Evolutionary conservation across 2,888 invertebrate species (phyloP), one percentile per base, ranked within the genome.

Genomic region (Dolichopus griseipennis): DNA sequence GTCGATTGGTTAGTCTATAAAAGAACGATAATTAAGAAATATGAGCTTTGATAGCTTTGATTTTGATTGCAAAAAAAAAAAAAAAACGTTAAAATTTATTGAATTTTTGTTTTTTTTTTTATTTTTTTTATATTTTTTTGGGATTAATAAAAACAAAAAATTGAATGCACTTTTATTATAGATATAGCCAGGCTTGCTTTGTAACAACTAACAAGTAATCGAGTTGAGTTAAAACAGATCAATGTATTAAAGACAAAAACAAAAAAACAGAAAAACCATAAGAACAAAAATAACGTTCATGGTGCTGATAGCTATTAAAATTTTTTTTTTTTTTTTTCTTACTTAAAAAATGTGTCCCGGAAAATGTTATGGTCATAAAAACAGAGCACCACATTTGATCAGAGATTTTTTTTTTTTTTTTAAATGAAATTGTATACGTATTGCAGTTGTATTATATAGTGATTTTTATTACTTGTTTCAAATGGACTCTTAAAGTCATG

Each of bases 11-110:
- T 52, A 18, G 52, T 52, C 52, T 52, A 52, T 52, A 52, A 52
- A 52, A 52, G 52, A 52, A 52, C 15, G 52, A 52, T 52, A 52
- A 52, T 52, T 52, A 52, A 52, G 52, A 52, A 52, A 52, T 52
- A 52, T 52, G 52, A 52, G 52, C 52, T 52, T 52, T 52, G 52
- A 52, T 52, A 15, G 18, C 18, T 52, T 52, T 52, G 52, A 52
- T 52, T 52, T 52, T 52, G 52, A 52, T 52, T 52, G 52, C 52
- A 52, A 52, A 52, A n/a, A n/a, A n/a, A n/a, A n/a, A n/a, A n/a
- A n/a, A n/a, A n/a, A n/a, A 52, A 52, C 18, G 2, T 5, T 52
- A 15, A 9, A 52, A 52, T 52, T 52, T 52, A 52, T 52, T 8
- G 52, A 18, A 15, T 52, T 52, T 52, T 52, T 52, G 9, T 52